phyloP scores from a whole-genome alignment of 2,113 vertebrate genomes.

The Melanocharis versteri region DNA sequence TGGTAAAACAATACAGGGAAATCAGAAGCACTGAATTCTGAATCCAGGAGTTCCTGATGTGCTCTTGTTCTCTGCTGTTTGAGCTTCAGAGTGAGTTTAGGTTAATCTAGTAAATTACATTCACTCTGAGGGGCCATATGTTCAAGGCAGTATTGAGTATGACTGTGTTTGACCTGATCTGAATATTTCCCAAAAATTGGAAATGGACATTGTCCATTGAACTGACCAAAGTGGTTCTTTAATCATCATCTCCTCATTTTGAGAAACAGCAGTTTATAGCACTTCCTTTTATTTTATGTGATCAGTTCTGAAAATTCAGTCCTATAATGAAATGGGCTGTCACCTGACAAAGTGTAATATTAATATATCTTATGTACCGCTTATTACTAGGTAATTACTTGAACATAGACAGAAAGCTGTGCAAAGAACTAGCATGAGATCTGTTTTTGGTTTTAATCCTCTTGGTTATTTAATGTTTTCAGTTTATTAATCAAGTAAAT shows the following conservation, averaged over 20 bases:
- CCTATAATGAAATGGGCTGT: neutral
- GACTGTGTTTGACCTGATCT: neutral
- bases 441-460: conserved; percentile 8
- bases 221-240: neutral
- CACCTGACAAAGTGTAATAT: neutral
- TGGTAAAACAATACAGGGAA: neutral
- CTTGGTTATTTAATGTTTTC: neutral
- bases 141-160: neutral
- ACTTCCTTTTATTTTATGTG: neutral
- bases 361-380: neutral
- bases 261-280: neutral
- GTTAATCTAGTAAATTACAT: neutral
- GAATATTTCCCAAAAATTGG: neutral
- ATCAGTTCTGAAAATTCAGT: neutral
- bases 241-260: neutral
- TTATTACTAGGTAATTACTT: neutral
- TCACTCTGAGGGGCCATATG: neutral
- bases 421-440: neutral
- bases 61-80: neutral
- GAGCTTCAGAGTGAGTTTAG: neutral
- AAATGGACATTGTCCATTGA: neutral
- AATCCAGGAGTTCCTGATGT: neutral
- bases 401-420: neutral
- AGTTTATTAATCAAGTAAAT: conserved; percentile 14
- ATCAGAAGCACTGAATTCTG: neutral